phyloP scores from a whole-genome alignment of 1,140 invertebrate species.

The Drosophila cardini region DNA sequence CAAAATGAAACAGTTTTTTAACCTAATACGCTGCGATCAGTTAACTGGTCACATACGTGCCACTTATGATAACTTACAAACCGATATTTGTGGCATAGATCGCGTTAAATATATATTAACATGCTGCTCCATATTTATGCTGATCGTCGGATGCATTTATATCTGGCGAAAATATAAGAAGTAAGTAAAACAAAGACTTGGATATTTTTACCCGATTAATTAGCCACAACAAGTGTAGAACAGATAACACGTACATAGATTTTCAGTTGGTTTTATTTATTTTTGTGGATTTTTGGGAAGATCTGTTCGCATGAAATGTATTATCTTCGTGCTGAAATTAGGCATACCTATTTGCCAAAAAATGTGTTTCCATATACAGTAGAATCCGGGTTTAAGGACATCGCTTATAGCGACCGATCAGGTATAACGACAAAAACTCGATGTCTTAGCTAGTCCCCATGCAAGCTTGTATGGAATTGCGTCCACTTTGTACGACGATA shows the following conservation, averaged over 20 bases:
- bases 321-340: too few species aligned
- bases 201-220: background rate
- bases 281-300: background rate
- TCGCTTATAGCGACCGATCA: too few species aligned
- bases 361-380: background rate
- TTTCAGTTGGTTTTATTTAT: background rate
- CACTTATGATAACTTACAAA: slow-evolving; percentile 61
- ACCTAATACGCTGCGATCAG: slow-evolving; percentile 67
- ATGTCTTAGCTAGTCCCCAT: too few species aligned
- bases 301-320: too few species aligned
- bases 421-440: too few species aligned
- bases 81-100: slow-evolving; percentile 69
- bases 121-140: slow-evolving; percentile 45
- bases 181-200: slow-evolving; percentile 46
- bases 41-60: slow-evolving; percentile 47
- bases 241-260: background rate
- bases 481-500: too few species aligned
- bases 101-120: slow-evolving; percentile 58
- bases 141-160: slow-evolving; percentile 50
- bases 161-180: slow-evolving; percentile 60
- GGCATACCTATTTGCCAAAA: background rate
- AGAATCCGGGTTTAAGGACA: too few species aligned
- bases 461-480: too few species aligned
- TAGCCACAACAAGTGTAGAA: background rate
- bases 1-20: slow-evolving; percentile 43